These are phyloP conservation scores for Lasioglossum malachurum DNA, from an alignment of 2,888 invertebrate genomes.

Conservation along the genomic window DNA sequence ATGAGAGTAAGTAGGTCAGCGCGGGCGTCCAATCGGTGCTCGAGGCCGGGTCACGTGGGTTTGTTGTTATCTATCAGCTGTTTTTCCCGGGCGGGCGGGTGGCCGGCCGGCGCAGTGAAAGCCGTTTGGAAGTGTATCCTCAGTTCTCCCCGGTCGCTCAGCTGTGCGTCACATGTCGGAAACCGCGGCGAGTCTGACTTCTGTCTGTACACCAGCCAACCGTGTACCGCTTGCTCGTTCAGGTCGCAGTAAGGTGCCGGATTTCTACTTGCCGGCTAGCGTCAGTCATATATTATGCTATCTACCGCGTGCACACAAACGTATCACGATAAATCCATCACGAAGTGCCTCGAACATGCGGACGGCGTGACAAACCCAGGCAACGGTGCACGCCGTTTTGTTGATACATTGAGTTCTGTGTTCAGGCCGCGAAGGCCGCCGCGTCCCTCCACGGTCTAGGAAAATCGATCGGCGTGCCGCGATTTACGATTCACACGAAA, in stretches of 20 bases:
- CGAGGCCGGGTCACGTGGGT: conserved; percentile 87
- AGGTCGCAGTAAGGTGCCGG: conserved; percentile 46
- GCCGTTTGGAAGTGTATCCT: conserved; percentile 77
- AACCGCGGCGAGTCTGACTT: conserved; percentile 73
- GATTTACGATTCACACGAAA: not conserved
- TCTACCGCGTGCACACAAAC: conserved; percentile 63
- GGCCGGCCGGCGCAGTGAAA: conserved; percentile 83
- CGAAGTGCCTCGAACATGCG: conserved; percentile 74
- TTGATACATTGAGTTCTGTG: conserved; percentile 73
- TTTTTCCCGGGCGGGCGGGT: conserved; percentile 83
- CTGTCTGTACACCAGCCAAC: conserved; percentile 51
- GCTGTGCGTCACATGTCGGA: conserved; percentile 82
- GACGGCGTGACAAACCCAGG: conserved; percentile 76
- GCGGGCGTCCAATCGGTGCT: conserved; percentile 84
- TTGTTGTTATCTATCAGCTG: conserved; percentile 90
- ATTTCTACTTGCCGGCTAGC: conserved; percentile 54
- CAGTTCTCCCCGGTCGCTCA: conserved; percentile 82
- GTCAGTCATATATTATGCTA: conserved; percentile 75
- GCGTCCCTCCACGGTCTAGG: conserved; percentile 61
- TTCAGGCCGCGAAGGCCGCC: conserved; percentile 79
- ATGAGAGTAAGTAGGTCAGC: conserved; percentile 87
- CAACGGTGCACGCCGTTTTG: conserved; percentile 74
- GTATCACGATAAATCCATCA: conserved; percentile 67
- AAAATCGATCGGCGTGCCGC: conserved; percentile 13
- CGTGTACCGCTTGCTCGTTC: conserved; percentile 52